These are phyloP conservation scores for Petromus typicus DNA, from an alignment of 2,113 vertebrate genomes.

Conservation along the genomic window DNA sequence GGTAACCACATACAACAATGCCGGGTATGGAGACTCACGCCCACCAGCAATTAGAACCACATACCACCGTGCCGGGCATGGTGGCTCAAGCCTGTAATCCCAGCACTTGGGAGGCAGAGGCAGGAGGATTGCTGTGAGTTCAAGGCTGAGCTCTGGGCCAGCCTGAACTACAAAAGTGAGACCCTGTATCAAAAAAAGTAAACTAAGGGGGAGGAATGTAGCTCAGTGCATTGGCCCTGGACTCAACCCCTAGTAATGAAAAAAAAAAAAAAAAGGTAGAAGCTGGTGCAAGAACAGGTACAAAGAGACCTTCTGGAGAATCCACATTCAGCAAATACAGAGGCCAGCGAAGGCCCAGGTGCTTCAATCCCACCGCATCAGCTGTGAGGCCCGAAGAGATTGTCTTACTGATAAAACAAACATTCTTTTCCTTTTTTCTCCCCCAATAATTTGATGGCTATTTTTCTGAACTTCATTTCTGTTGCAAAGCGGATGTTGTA, in stretches of 20 bases:
- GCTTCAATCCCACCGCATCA: background rate
- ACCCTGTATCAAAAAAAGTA: too few species aligned
- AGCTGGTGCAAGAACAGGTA: background rate
- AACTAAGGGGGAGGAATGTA: too few species aligned
- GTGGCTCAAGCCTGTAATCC: too few species aligned
- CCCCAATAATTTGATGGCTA: slow-evolving; percentile 14
- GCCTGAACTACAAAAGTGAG: too few species aligned
- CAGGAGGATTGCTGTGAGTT: too few species aligned
- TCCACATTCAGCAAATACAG: too few species aligned
- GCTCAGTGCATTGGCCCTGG: background rate
- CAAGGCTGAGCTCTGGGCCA: too few species aligned
- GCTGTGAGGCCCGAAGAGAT: background rate
- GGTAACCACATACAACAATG: too few species aligned
- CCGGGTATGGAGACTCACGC: too few species aligned
- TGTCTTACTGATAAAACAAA: background rate
- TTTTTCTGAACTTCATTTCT: background rate
- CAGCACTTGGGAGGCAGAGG: too few species aligned
- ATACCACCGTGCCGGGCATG: too few species aligned
- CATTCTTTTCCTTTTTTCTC: slow-evolving; percentile 14
- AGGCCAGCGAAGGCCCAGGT: background rate
- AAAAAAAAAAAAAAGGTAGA: background rate
- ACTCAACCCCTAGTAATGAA: background rate
- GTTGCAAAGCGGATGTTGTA: background rate
- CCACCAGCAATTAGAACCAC: too few species aligned
- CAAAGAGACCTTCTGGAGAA: background rate